Evolutionary conservation across 2,888 invertebrate genomes (phyloP), one percentile per base, ranked within the genome.

Genomic region (Teinopalpus imperialis): DNA sequence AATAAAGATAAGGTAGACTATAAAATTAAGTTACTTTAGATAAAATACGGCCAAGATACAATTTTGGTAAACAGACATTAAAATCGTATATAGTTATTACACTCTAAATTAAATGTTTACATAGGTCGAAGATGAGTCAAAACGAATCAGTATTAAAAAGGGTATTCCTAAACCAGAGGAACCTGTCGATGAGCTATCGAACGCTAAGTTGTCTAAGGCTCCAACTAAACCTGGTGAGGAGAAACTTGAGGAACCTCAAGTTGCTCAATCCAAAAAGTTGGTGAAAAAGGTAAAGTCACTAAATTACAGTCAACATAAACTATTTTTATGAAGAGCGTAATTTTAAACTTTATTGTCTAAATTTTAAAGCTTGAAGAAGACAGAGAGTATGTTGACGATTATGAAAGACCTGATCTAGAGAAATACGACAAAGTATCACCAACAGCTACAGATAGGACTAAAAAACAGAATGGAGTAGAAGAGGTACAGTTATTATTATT

Each of bases 401-500:
- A 95, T 66, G 94, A 95, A 69, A 90, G 93, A 52, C 92, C 94
- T 0, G 92, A 91, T 16, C 82, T 94, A 46, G 94, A 94, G 66
- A 93, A 91, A 77, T 93, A 92, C 62, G 92, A 93, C 64, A 91
- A 91, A 74, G 51, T 89, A 26, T 77, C 86, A 57, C 88, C 88
- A 35, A 80, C 87, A 31, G 69, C 82, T 26, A 61, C 62, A 18
- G 87, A 87, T 54, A 86, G 69, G 53, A 64, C 66, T 29, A 87
- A 85, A 74, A 85, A 81, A 61, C 78, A 83, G 69, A 88, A 87
- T 47, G 86, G 86, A 45, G 68, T 85, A 51, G 65, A 71, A 55
- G 79, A 87, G 86, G 85, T 82, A 82, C 40, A 37, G 7, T 4
- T 24, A 18, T 48, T 37, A 7, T 30, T 36, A 13, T 27, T 21